Evolutionary conservation across 2,888 invertebrate species (phyloP), one percentile per base, ranked within the genome.

Genomic region (Leucophenga maculata): DNA sequence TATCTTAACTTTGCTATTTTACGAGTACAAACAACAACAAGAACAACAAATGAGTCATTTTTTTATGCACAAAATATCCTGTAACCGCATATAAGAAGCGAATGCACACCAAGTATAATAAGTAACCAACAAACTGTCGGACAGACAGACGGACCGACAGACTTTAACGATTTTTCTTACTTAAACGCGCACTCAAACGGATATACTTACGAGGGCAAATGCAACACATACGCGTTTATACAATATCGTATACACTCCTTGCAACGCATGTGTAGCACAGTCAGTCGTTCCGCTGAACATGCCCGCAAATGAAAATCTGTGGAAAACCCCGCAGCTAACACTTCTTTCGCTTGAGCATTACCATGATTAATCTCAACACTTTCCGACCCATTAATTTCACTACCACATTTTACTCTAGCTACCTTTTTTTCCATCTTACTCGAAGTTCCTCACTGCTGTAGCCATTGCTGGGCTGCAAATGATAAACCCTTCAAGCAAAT

Each of bases 311-410:
- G 32, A 32, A 59, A 32, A 26, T 1, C 55, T 22, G 8, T 68
- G 72, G 70, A 72, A 50, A 62, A 18, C 22, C 50, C 31, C 52
- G 44, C 50, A 50, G 50, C 26, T 13, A 46, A 11, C 16, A 16
- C n/a, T 20, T 60, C 31, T 52, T 44, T 13, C 64, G 52, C 44
- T 67, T 60, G 62, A 62, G 39, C 62, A 64, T 48, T 46, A 48
- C 77, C 78, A 77, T 82, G 79, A 84, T 83, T 83, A 84, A 83
- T 83, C 81, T 78, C 75, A 80, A 84, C 84, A 78, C 80, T 85
- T 84, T 85, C 79, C 85, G 79, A 79, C 78, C 80, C 85, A 84
- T 84, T 84, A 84, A 84, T 79, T 84, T 78, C 75, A 75, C 65
- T 69, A 69, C 48, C 67, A 69, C 65, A 65, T 32, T 54, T 52